These are phyloP conservation scores for Danio albolineatus DNA, from an alignment of 2,797 vertebrate genomes.

Conservation along the genomic window DNA sequence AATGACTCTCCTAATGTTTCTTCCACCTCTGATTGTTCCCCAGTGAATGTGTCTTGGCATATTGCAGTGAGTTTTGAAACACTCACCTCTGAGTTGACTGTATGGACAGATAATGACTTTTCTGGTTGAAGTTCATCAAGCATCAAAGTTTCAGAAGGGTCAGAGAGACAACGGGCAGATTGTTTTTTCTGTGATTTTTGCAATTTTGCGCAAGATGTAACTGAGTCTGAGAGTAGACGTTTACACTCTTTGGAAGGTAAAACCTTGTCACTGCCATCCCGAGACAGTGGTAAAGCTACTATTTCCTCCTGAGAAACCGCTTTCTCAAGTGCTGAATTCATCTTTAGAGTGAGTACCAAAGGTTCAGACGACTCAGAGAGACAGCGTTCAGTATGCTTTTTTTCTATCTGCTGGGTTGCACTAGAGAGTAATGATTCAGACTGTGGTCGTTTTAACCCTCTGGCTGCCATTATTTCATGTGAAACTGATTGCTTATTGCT, in stretches of 20 bases:
- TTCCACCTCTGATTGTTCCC: neutral
- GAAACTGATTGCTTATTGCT: neutral
- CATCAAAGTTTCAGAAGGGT: conserved; percentile 17
- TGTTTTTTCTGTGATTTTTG: conserved; percentile 7
- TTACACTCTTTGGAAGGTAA: neutral
- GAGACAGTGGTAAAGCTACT: neutral
- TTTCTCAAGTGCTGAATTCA: conserved; percentile 21
- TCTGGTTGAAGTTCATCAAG: neutral
- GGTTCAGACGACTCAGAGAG: conserved; percentile 50
- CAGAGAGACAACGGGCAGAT: conserved; percentile 30
- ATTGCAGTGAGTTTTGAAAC: neutral
- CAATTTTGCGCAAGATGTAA: neutral
- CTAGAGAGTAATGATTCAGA: conserved; percentile 41
- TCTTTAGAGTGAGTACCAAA: neutral
- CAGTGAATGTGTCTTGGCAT: neutral
- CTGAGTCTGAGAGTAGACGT: conserved; percentile 42
- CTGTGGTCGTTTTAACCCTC: neutral
- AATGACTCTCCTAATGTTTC: neutral
- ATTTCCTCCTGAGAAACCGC: neutral
- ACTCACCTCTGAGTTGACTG: neutral
- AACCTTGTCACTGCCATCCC: neutral
- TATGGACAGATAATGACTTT: neutral
- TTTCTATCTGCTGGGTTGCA: conserved; percentile 11
- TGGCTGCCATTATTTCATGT: neutral
- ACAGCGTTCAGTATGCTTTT: conserved; percentile 3